A percentile compares a stretch with the other conserved stretches of the same genome.
These are phyloP conservation scores for Dermolepida albohirtum DNA, from an alignment of 2,888 invertebrate species.

Conservation along the genomic window DNA sequence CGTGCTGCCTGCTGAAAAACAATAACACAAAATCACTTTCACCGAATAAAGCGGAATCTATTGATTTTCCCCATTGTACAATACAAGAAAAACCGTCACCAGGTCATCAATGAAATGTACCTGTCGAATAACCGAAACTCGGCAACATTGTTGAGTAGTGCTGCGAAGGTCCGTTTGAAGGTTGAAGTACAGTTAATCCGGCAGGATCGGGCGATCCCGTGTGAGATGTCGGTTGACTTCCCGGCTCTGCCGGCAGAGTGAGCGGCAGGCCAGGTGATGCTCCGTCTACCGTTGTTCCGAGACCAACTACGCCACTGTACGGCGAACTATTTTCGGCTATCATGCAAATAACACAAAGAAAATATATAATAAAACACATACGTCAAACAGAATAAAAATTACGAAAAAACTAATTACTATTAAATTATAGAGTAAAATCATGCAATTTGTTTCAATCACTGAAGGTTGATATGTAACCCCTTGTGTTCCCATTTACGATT, in stretches of 20 bases:
- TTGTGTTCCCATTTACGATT: too few species aligned
- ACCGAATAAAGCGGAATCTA: neutral
- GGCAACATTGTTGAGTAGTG: slow-evolving; percentile 75
- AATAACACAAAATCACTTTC: slow-evolving; percentile 38
- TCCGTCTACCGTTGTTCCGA: slow-evolving; percentile 64
- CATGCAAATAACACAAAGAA: slow-evolving; percentile 54
- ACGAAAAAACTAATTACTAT: neutral
- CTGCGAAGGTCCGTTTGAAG: slow-evolving; percentile 69
- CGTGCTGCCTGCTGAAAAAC: slow-evolving; percentile 71
- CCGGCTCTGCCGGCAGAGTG: slow-evolving; percentile 61
- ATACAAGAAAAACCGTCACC: slow-evolving; percentile 18
- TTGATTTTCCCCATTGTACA: neutral
- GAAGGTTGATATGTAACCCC: too few species aligned
- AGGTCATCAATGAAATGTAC: slow-evolving; percentile 55
- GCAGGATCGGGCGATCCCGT: slow-evolving; percentile 67
- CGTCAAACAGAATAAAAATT: too few species aligned
- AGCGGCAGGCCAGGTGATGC: slow-evolving; percentile 67
- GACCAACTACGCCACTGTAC: slow-evolving; percentile 64
- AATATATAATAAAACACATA: slow-evolving; percentile 36
- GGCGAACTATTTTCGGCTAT: slow-evolving; percentile 65
- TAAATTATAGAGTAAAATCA: slow-evolving; percentile 8
- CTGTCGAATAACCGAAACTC: slow-evolving; percentile 78
- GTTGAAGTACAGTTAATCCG: slow-evolving; percentile 70
- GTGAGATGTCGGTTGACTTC: slow-evolving; percentile 65
- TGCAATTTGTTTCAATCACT: too few species aligned